Percentiles rank a stretch among this genome's conserved stretches.
phyloP scores from a whole-genome alignment of 2,113 vertebrate genomes.

The Eolophus roseicapilla region DNA sequence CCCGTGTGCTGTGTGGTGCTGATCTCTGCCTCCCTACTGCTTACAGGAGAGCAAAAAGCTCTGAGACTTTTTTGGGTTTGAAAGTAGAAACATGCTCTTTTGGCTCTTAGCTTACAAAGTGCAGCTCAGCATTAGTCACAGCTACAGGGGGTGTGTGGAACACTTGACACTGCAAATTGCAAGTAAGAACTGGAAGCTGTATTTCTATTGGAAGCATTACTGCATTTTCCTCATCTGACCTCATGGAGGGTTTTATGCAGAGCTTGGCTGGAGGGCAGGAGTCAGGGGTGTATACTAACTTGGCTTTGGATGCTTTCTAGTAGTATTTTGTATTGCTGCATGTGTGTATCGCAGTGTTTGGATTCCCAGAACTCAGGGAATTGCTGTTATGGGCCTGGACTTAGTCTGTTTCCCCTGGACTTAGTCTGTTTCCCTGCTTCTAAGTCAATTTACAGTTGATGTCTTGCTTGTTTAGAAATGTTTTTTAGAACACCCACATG shows the following conservation, averaged over 20 bases:
- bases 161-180: neutral
- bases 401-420: neutral
- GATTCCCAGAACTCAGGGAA: neutral
- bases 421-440: neutral
- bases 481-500: neutral
- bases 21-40: slow-evolving; percentile 39
- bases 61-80: slow-evolving; percentile 27
- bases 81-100: neutral
- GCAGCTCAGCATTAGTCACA: neutral
- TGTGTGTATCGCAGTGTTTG: neutral
- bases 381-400: neutral
- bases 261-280: neutral
- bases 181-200: neutral
- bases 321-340: neutral
- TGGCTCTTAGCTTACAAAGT: neutral
- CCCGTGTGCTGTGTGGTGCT: slow-evolving; percentile 71
- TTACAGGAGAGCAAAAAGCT: neutral
- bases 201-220: neutral
- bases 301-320: neutral
- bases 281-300: accelerated
- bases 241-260: neutral
- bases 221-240: neutral
- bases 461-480: neutral
- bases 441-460: neutral
- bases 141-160: neutral